These are phyloP conservation scores for Heliothis virescens DNA, from an alignment of 1,140 invertebrate genomes.

Conservation along the genomic window DNA sequence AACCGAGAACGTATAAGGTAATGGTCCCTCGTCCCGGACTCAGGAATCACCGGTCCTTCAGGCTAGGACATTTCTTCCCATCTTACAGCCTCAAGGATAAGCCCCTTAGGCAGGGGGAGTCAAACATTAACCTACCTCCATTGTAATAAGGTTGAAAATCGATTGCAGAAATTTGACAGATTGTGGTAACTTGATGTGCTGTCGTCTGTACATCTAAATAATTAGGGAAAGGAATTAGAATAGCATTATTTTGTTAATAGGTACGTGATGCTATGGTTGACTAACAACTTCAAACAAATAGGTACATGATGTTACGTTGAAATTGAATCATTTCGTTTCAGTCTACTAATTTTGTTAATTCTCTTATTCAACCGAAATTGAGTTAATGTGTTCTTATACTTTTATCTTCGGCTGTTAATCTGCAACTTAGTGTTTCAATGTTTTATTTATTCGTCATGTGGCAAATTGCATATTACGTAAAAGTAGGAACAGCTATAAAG, in stretches of 20 bases:
- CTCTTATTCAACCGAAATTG: slow-evolving; percentile 19
- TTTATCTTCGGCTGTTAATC: slow-evolving; percentile 9
- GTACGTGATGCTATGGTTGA: background rate
- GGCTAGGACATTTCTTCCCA: too few relatives aligned
- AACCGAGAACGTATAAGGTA: too few relatives aligned
- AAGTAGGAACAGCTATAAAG: background rate
- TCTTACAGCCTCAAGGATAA: too few relatives aligned
- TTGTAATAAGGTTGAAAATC: too few relatives aligned
- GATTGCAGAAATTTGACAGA: too few relatives aligned
- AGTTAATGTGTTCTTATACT: slow-evolving; percentile 4
- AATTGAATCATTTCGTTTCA: slow-evolving; percentile 30
- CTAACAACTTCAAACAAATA: background rate
- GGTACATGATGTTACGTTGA: slow-evolving; percentile 11
- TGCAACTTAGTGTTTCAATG: background rate
- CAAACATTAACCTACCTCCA: too few relatives aligned
- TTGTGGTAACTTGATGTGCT: too few relatives aligned
- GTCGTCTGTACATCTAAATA: too few relatives aligned
- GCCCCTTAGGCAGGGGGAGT: too few relatives aligned
- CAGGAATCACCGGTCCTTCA: too few relatives aligned
- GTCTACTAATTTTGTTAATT: slow-evolving; percentile 23
- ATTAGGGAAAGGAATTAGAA: too few relatives aligned
- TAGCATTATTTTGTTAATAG: background rate
- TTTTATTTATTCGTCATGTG: background rate
- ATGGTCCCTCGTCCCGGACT: too few relatives aligned
- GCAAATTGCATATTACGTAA: background rate